These are phyloP conservation scores for Platyscapa corneri DNA, from an alignment of 1,140 invertebrate genomes.

Conservation along the genomic window DNA sequence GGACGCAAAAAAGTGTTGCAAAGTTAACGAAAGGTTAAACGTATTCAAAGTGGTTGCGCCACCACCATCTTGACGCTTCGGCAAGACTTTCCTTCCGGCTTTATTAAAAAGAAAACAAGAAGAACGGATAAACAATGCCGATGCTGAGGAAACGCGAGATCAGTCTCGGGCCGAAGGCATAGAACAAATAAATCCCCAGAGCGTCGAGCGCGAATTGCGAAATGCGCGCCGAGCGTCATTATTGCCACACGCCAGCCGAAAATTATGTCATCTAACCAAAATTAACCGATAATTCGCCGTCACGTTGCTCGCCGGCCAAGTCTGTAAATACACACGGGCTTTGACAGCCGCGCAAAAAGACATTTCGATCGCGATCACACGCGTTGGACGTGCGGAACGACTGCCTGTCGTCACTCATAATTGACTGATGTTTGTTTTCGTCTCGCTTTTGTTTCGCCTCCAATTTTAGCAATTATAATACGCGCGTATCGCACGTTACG, in stretches of 20 bases:
- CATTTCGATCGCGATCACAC: background rate
- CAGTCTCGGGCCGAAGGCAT: background rate
- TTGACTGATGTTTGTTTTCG: background rate
- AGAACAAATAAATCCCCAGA: background rate
- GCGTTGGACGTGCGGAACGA: background rate
- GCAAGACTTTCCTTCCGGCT: background rate
- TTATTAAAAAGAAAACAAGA: background rate
- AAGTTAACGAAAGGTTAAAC: background rate
- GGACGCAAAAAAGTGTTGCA: background rate
- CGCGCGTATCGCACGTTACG: no score
- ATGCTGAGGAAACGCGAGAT: background rate
- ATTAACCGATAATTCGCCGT: background rate
- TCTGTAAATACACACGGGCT: background rate
- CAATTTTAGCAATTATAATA: background rate
- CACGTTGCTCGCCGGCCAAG: no score
- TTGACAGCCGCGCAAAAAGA: background rate
- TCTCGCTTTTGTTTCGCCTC: background rate
- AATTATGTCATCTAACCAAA: conserved; percentile 25
- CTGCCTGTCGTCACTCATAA: background rate
- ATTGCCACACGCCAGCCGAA: background rate
- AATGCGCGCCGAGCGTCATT: background rate
- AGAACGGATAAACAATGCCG: background rate
- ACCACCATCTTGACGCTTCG: background rate
- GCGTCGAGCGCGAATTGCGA: background rate
- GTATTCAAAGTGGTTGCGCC: background rate